Percentiles rank a stretch among this genome's conserved stretches.
Evolutionary conservation across 2,113 vertebrate genomes (phyloP).

Genomic region (Cavia aperea): DNA sequence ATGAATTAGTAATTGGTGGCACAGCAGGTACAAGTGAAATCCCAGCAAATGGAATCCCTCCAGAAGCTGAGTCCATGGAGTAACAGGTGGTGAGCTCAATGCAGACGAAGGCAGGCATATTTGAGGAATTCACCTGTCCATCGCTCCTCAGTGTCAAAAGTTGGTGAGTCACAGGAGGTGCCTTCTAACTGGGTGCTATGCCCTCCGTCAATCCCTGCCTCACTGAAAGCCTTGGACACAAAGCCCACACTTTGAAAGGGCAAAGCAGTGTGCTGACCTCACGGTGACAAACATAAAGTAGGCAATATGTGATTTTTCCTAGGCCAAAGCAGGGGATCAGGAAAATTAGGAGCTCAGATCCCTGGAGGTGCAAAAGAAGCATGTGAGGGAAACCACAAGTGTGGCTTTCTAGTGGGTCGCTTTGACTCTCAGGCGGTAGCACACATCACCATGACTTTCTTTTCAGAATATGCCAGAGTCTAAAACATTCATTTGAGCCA

Average conservation of each 20-base stretch:
- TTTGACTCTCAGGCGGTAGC: neutral
- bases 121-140: neutral
- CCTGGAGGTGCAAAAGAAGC: neutral
- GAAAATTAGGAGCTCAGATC: slow-evolving; percentile 18
- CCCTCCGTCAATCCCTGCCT: neutral
- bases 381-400: neutral
- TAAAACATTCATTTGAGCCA: neutral
- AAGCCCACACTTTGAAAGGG: neutral
- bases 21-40: neutral
- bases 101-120: neutral
- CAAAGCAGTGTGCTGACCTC: neutral
- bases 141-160: neutral
- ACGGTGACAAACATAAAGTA: neutral
- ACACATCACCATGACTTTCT: slow-evolving; percentile 38
- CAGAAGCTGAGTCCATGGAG: neutral
- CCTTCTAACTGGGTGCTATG: neutral
- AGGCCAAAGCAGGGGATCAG: neutral
- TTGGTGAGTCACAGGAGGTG: neutral
- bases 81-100: neutral
- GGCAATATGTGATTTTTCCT: neutral
- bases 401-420: neutral
- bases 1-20: neutral
- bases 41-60: neutral
- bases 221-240: neutral
- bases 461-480: slow-evolving; percentile 40